Percentiles rank a stretch among this genome's conserved stretches.
These are phyloP conservation scores for Oceanodroma leucorhoa DNA, from an alignment of 2,797 vertebrate genomes.

Conservation along the genomic window DNA sequence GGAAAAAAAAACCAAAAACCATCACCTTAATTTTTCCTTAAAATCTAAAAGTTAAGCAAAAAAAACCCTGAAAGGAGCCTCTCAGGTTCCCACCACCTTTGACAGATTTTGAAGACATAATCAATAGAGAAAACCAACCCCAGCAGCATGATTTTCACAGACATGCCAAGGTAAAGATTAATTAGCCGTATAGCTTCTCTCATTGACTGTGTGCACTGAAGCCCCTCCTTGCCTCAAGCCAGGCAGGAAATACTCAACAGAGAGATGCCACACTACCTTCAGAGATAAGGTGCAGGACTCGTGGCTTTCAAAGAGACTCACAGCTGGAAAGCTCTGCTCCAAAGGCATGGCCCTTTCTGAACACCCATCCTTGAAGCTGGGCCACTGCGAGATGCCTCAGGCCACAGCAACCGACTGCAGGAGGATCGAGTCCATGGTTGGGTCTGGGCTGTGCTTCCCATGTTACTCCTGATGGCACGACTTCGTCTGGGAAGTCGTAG, in stretches of 20 bases:
- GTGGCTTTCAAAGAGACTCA: background rate
- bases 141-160: background rate
- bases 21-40: background rate
- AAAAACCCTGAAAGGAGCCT: background rate
- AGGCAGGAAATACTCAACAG: background rate
- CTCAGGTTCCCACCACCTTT: background rate
- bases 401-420: background rate
- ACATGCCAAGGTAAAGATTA: background rate
- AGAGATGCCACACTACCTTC: background rate
- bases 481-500: background rate
- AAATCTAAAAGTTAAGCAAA: background rate
- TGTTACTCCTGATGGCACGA: background rate
- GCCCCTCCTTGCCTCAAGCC: background rate
- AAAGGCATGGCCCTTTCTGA: background rate
- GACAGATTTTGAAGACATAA: background rate
- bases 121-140: background rate
- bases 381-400: background rate
- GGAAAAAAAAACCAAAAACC: accelerated
- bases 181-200: background rate
- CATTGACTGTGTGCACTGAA: accelerated
- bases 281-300: background rate
- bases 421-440: background rate
- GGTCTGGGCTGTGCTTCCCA: background rate
- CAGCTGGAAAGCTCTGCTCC: background rate
- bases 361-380: accelerated